Base-by-base conservation (phyloP, 2,113 vertebrate species). In the Leptodactylus fuscus region DNA sequence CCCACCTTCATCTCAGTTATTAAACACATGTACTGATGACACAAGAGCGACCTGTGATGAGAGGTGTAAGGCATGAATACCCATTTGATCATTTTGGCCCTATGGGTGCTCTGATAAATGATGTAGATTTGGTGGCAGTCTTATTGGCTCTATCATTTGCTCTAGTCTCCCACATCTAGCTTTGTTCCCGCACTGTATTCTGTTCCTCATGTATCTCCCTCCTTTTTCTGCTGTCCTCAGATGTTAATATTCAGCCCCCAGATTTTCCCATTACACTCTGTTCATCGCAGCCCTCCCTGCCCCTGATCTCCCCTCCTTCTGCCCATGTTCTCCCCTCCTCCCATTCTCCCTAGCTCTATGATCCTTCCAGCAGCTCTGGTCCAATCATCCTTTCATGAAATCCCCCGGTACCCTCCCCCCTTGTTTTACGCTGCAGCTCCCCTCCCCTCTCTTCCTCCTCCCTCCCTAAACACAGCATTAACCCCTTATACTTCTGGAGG, bases 301-400 rank as follows among this genome's bases (percentile, higher is more conserved):
- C 18, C 65, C 15, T 69, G 32, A 27, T 38, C 65, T 29, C 65
- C 13, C 29, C 18, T 69, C 67, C 29, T 67, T 29, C 62, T 67
- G 32, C 67, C 67, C 67, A 27, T 10, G 16, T 5, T 10, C 65
- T 20, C 32, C 32, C 34, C 15, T 1, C 32, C 65, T 36, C 16
- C 65, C 65, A 2, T 20, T 18, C 32, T 36, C 65, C 32, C 29
- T 34, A 29, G 5, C 34, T 41, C 34, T 71, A 0, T 71, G 34
- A 38, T 41, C 67, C 67, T 38, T n/a, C 36, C 67, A 69, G 29
- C 65, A 34, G 65, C 65, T 71, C 65, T 71, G 16, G 1, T 41
- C 67, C 67, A 71, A n/a, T 41, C 67, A 69, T 69, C 67, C 34
- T 71, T 71, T 71, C 3, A 71, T 71, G 34, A 20, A 38, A 38